Conservation (phyloP, 2,113 vertebrate species). For the Cololabis saira region DNA sequence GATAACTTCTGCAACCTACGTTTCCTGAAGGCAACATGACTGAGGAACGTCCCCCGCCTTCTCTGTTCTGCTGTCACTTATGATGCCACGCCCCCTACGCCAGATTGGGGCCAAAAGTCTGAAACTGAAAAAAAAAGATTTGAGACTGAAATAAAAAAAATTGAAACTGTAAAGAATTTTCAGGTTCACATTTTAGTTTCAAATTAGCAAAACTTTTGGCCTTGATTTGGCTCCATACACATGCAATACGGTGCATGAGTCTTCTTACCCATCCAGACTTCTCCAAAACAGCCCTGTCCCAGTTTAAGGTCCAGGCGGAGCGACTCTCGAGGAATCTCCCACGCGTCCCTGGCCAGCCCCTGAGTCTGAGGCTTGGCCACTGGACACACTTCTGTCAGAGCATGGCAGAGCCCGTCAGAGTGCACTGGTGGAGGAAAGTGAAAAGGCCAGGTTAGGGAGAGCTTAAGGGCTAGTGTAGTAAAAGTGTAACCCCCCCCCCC, state of each 20-base stretch:
- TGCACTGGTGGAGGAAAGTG: conserved; percentile 81
- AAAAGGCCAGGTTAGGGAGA: background rate
- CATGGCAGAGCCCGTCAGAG: conserved; percentile 92
- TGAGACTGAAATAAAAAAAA: too few species aligned
- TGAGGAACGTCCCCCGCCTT: too few species aligned
- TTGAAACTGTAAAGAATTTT: too few species aligned
- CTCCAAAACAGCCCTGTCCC: conserved; percentile 97
- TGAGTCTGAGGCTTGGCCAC: conserved; percentile 96
- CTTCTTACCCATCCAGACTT: conserved; percentile 96
- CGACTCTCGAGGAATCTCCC: conserved; percentile 95
- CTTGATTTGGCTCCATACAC: too few species aligned
- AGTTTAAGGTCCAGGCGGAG: conserved; percentile 95
- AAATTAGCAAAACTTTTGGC: too few species aligned
- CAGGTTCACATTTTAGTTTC: too few species aligned
- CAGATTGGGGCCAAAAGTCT: too few species aligned
- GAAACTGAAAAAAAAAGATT: too few species aligned
- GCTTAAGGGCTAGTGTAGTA: background rate
- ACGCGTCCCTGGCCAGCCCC: conserved; percentile 94
- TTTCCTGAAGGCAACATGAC: too few species aligned
- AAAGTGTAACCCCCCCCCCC: background rate
- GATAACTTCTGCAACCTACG: too few species aligned
- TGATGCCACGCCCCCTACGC: too few species aligned
- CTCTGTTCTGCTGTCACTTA: too few species aligned
- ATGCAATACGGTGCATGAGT: background rate
- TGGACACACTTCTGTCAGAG: conserved; percentile 92